A percentile compares a stretch with the other conserved stretches of the same genome.
Evolutionary conservation across 1,140 invertebrate genomes (phyloP).

Genomic region (Goniozus legneri): DNA sequence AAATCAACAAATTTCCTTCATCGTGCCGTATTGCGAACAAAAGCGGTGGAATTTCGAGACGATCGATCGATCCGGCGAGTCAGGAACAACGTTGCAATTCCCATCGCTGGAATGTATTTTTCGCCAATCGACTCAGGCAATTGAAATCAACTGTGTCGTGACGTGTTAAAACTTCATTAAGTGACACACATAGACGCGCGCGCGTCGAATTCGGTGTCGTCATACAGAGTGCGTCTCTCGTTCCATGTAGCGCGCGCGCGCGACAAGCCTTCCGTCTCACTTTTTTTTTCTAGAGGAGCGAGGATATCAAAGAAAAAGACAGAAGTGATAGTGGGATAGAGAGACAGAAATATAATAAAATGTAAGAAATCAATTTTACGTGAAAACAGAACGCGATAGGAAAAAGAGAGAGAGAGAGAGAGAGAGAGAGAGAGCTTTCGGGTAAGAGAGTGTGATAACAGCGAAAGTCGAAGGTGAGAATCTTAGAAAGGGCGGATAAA

Average conservation of each 20-base stretch:
- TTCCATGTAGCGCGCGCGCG: constrained; percentile 14
- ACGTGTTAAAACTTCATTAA: too few relatives aligned
- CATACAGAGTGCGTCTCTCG: constrained; percentile 23
- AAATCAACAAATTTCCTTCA: too few relatives aligned
- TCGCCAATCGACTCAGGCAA: background rate
- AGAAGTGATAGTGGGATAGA: background rate
- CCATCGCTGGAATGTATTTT: background rate
- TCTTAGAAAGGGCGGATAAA: too few relatives aligned
- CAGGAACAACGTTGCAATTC: background rate
- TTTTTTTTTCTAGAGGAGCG: background rate
- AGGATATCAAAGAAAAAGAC: background rate
- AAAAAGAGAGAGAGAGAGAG: background rate
- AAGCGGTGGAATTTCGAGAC: background rate
- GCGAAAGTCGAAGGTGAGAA: too few relatives aligned
- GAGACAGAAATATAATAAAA: too few relatives aligned
- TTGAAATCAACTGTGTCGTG: too few relatives aligned
- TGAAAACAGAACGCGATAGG: too few relatives aligned
- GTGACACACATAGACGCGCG: constrained; percentile 3
- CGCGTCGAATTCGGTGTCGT: constrained; percentile 5
- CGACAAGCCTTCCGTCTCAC: background rate
- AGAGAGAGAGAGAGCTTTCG: background rate
- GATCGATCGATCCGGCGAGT: background rate
- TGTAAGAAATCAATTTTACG: too few relatives aligned
- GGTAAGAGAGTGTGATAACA: background rate
- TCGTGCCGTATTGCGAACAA: background rate